Evolutionary conservation across 1,140 invertebrate species (phyloP), one percentile per base, ranked within the genome.

Genomic region (Drosophila mayri): DNA sequence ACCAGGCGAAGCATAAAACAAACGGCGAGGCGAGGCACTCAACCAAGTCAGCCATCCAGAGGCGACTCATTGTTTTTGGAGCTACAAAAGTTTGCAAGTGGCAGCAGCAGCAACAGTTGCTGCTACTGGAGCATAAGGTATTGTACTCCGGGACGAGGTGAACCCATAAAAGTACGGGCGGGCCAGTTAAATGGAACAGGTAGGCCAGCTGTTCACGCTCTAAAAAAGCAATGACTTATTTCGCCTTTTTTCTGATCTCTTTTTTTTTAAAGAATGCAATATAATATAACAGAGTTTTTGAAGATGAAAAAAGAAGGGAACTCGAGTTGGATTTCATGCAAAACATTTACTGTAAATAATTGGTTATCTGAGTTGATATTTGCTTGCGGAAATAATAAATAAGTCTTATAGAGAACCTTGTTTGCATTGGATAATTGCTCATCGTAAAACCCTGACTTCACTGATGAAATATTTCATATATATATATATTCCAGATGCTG

Each of bases 121-220:
- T 76, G 59, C 62, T 70, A 78, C 61, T 50, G 82, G 63, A 85
- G 78, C 82, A 85, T 85, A 88, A 84, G 84, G 84, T 79, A 90
- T 79, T 62, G 30, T 43, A 70, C 80, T 72, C 54, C 70, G 67
- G 70, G 70, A 72, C 67, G 28, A 72, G 49, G 52, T 41, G 81
- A 88, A 84, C 80, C 84, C 84, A 88, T 90, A 88, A 90, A 88
- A 88, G 85, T 88, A 87, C 83, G 73, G 59, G 77, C 85, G 84
- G 76, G 72, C 80, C 83, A 82, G 74, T 60, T 88, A 87, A 87
- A 87, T 87, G 83, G 83, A 87, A 84, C 83, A 88, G 83, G 83
- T 87, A 88, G 80, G 67, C 66, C 78, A 88, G 84, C 81, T 90
- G 85, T 88, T 88, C 84, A 88, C 84, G 84, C 84, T 88, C 84